Evolutionary conservation across 2,797 vertebrate genomes (phyloP), one percentile per base, ranked within the genome.

Genomic region (Oceanodroma leucorhoa): DNA sequence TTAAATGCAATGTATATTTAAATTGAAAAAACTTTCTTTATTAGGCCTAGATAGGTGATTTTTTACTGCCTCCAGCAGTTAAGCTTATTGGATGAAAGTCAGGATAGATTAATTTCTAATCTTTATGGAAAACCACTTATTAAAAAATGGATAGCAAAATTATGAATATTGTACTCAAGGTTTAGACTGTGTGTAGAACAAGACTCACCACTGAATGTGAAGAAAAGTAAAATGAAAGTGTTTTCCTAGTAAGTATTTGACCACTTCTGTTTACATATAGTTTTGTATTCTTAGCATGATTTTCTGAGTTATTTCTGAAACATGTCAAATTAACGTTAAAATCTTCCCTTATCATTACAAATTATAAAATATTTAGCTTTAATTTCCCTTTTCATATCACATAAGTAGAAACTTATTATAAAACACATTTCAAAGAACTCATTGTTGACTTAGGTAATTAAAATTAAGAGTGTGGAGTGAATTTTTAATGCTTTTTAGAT

Each of bases 1-100:
- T 98, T 98, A 98, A 98, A 98, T 98, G 98, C 97, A 98, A 98
- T 98, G 98, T 98, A 98, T 98, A 99, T 99, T 99, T 99, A 98
- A 98, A 98, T 98, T 98, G 98, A 98, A 98, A 98, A 98, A 95
- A 96, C 95, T 96, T 98, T 81, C 95, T 98, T 98, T 98, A 98
- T 98, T 98, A 98, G 97, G 94, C 97, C 95, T 96, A 98, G 97
- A 97, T 98, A 98, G 98, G 98, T 98, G 98, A 98, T 97, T 97
- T 98, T 98, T 98, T 98, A 97, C 97, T 97, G 98, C 98, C 98
- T 98, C 97, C 91, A 98, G 98, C 98, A 98, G 97, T 98, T 98
- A 98, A 98, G 97, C 97, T 98, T 98, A 98, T 97, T 98, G 97
- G 88, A 83, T 95, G 66, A 97, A 94, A 97, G 92, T 98, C 97